A percentile compares a stretch with the other conserved stretches of the same genome.
phyloP scores from a whole-genome alignment of 2,888 invertebrate species.

The Octodonta nipae region DNA sequence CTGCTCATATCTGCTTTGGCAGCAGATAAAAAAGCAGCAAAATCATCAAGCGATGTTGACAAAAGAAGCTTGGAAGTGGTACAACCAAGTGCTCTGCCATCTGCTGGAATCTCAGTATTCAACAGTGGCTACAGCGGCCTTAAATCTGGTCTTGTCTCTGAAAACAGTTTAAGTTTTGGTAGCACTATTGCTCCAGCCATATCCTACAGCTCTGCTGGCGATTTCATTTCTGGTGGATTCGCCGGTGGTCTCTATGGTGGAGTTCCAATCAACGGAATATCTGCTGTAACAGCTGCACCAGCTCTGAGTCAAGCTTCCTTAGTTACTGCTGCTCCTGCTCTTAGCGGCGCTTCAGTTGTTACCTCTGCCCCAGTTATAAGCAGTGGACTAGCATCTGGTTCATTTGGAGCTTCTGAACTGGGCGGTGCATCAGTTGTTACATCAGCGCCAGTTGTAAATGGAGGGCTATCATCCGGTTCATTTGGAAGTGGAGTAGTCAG shows the following conservation, averaged over 20 bases:
- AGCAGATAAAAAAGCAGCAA: background rate
- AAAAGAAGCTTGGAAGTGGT: background rate
- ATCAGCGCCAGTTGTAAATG: too few species aligned
- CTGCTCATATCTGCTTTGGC: background rate
- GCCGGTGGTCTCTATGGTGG: background rate
- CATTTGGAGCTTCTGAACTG: too few species aligned
- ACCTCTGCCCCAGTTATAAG: too few species aligned
- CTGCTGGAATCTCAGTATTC: background rate
- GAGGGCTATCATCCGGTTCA: too few species aligned
- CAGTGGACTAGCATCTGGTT: too few species aligned
- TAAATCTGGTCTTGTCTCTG: background rate
- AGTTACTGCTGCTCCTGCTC: too few species aligned
- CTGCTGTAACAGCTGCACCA: too few species aligned
- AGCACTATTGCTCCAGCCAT: background rate
- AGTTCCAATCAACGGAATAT: background rate
- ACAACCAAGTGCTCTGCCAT: too few species aligned
- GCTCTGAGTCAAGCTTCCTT: too few species aligned
- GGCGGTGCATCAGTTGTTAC: too few species aligned
- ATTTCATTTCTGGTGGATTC: background rate
- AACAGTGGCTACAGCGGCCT: slow-evolving; percentile 1
- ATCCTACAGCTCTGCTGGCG: background rate
- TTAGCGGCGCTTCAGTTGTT: too few species aligned
- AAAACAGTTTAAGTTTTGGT: background rate
- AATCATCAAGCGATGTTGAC: background rate
- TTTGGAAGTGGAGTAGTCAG: too few species aligned